Evolutionary conservation across 2,888 invertebrate genomes (phyloP).

Genomic region (Drosophila fulvimacula): DNA sequence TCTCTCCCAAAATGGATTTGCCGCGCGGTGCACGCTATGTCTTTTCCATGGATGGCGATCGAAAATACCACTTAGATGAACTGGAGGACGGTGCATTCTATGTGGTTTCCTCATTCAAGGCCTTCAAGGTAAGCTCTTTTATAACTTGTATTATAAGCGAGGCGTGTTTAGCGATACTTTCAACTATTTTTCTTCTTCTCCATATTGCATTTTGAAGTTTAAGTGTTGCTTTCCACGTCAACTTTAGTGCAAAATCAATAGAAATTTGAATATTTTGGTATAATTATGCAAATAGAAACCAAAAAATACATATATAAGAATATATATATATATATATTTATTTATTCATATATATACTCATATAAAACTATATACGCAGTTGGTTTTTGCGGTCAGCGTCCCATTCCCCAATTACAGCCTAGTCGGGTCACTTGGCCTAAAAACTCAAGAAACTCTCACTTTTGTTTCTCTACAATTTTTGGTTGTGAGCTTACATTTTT

Average conservation of each 20-base stretch:
- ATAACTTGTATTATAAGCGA: slow-evolving; percentile 7
- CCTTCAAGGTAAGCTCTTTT: slow-evolving; percentile 90
- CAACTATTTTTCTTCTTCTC: slow-evolving; percentile 1
- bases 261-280: slow-evolving; percentile 83
- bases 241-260: slow-evolving; percentile 80
- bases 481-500: slow-evolving; percentile 53
- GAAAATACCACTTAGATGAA: slow-evolving; percentile 93
- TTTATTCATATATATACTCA: slow-evolving; percentile 24
- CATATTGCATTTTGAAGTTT: slow-evolving; percentile 54
- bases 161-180: slow-evolving; percentile 10
- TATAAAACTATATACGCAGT: slow-evolving; percentile 63
- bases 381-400: slow-evolving; percentile 69
- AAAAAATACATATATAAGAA: not conserved
- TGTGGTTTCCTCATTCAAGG: slow-evolving; percentile 96
- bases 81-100: slow-evolving; percentile 96
- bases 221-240: slow-evolving; percentile 73
- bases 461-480: slow-evolving; percentile 49
- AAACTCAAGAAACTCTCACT: slow-evolving; percentile 56
- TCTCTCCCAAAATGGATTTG: slow-evolving; percentile 94
- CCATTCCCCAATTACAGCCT: slow-evolving; percentile 31
- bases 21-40: slow-evolving; percentile 95
- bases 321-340: slow-evolving; percentile 24
- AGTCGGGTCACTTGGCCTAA: slow-evolving; percentile 70
- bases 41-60: slow-evolving; percentile 95
- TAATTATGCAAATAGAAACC: slow-evolving; percentile 58